Evolutionary conservation across 2,888 invertebrate species (phyloP).

Genomic region (Timema podura): DNA sequence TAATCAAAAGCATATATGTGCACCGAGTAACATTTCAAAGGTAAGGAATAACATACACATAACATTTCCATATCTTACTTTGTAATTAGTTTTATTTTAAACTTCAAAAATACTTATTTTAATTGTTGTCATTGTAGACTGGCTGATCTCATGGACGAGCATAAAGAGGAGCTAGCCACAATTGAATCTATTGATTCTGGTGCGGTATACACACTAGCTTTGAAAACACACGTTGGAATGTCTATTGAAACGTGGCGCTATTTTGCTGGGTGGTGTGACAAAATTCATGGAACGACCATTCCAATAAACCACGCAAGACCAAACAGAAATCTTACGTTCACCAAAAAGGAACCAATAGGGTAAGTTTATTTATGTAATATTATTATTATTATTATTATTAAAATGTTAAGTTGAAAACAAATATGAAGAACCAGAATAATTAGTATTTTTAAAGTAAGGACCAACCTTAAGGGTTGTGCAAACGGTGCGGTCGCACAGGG

Average conservation of each 20-base stretch:
- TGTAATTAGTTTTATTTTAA: too few relatives aligned
- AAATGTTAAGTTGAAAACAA: background rate
- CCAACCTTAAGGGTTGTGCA: too few relatives aligned
- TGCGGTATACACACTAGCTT: slow-evolving; percentile 92
- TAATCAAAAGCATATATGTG: too few relatives aligned
- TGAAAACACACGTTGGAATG: slow-evolving; percentile 97
- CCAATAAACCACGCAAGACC: slow-evolving; percentile 91
- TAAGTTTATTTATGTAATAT: slow-evolving; percentile 40
- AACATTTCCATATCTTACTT: too few relatives aligned
- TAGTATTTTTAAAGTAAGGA: too few relatives aligned
- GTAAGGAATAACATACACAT: too few relatives aligned
- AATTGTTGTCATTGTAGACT: slow-evolving; percentile 51
- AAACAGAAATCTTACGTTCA: slow-evolving; percentile 82
- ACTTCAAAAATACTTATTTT: too few relatives aligned
- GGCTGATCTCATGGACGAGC: slow-evolving; percentile 91
- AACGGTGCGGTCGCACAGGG: too few relatives aligned
- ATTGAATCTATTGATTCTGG: slow-evolving; percentile 92
- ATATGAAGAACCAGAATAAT: background rate
- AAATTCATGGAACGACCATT: slow-evolving; percentile 87
- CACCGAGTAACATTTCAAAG: too few relatives aligned
- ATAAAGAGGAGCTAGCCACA: slow-evolving; percentile 92
- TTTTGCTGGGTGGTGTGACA: slow-evolving; percentile 96
- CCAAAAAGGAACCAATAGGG: slow-evolving; percentile 88
- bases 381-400: background rate
- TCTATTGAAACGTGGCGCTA: slow-evolving; percentile 96